These are phyloP conservation scores for Seriola quinqueradiata DNA, from an alignment of 2,113 vertebrate species.

Conservation along the genomic window DNA sequence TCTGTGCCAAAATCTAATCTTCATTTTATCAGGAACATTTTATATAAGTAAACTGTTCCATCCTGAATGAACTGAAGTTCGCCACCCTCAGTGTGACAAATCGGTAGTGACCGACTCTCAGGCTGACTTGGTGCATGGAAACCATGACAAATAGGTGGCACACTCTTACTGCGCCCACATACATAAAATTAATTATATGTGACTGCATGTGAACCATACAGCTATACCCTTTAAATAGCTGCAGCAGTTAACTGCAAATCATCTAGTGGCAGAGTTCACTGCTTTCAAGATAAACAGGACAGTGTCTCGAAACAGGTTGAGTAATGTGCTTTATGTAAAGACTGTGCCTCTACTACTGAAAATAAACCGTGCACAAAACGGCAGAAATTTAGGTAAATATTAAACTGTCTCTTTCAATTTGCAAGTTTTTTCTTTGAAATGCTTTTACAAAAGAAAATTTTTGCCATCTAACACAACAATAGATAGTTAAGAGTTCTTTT, in stretches of 20 bases:
- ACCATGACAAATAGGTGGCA: constrained; percentile 51
- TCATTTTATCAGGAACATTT: constrained; percentile 34
- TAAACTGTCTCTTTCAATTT: neutral
- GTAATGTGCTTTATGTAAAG: neutral
- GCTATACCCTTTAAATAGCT: constrained; percentile 12
- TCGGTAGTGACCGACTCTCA: constrained; percentile 35
- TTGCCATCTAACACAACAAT: neutral
- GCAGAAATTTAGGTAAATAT: neutral
- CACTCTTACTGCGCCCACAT: neutral
- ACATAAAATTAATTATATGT: constrained; percentile 39
- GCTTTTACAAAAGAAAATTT: constrained; percentile 11
- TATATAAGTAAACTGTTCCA: constrained; percentile 5
- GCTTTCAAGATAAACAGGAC: constrained; percentile 31
- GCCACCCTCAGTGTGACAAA: constrained; percentile 43
- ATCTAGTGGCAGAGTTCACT: constrained; percentile 9
- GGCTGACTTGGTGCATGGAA: constrained; percentile 36
- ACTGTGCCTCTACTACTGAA: neutral
- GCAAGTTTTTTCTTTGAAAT: constrained; percentile 17
- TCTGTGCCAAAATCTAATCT: constrained; percentile 35
- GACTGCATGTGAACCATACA: constrained; percentile 36
- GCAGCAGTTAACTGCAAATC: constrained; percentile 46
- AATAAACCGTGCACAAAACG: neutral
- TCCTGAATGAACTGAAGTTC: constrained; percentile 27
- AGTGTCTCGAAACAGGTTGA: constrained; percentile 1
- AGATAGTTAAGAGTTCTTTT: constrained; percentile 25